Base-by-base conservation (phyloP, 2,888 invertebrate genomes). In the Psylliodes chrysocephalus region DNA sequence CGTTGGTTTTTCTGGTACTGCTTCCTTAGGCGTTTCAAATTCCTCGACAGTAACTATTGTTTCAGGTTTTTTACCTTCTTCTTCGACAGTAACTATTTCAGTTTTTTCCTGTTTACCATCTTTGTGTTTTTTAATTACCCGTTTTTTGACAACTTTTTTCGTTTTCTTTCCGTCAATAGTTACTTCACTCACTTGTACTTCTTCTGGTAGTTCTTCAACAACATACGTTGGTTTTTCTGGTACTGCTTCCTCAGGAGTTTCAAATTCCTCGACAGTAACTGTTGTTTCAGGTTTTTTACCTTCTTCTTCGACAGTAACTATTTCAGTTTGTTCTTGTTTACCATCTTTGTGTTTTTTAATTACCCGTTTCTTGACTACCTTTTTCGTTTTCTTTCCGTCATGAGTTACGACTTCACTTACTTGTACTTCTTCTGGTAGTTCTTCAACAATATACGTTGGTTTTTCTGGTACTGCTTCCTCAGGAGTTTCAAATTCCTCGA, bases 271-370 rank as follows among this genome's bases (percentile, higher is more conserved):
- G 14, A 80, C 76, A 51, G 72, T 73, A 17, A 80, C 76, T 47
- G 81, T 78, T 56, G 73, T 80, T 44, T 81, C 74, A 0, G 85
- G 85, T 60, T 82, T 76, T 60, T 79, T 76, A 18, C 82, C 82
- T 53, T 84, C 83, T 72, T 82, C 79, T 73, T 76, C 73, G 15
- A 75, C 70, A 38, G 73, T 76, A 5, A 72, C 66, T 28, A 73
- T 71, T 63, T 75, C 66, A 4, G 75, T 78, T 54, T 76, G 76
- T 73, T 82, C 80, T 64, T 81, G 60, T 71, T 77, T 77, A 17
- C 64, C 74, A 25, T 77, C 81, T 60, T 72, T 81, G 5, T 79
- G 81, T 69, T 83, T 84, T 56, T 79, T 84, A 46, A 83, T 81
- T 0, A 80, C 69, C 59, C 69, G 42, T 60, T 82, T 84, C 40